Conservation (phyloP, 37 sponge, comb jelly and placozoan genomes). For the Crambe crambe region DNA sequence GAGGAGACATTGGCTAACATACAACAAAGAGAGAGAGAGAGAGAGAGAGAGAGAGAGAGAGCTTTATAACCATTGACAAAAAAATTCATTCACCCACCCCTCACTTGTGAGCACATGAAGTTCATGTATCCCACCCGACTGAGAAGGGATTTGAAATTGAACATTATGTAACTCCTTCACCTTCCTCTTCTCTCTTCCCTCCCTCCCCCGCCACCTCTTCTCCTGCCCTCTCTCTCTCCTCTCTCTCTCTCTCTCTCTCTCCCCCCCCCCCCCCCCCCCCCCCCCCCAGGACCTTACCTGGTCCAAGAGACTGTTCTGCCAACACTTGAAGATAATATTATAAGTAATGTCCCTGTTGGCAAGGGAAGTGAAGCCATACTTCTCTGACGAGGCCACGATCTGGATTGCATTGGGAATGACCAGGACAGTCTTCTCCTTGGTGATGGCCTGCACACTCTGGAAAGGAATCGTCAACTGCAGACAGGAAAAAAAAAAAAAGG, state of each 20-base stretch:
- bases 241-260: no score
- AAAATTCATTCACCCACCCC: neutral
- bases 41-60: no score
- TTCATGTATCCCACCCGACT: no score
- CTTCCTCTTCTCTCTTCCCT: no score
- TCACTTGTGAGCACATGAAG: neutral
- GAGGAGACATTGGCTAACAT: conserved; percentile 45
- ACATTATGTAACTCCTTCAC: no score
- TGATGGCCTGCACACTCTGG: conserved; percentile 68
- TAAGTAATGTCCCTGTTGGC: conserved; percentile 86
- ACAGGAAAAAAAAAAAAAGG: neutral
- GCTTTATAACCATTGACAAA: neutral
- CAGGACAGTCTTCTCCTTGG: conserved; percentile 95
- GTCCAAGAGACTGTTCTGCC: conserved; percentile 81
- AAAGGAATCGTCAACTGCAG: conserved; percentile 88
- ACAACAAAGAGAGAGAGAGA: neutral
- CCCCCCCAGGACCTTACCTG: no score
- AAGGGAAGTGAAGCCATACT: conserved; percentile 94
- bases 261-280: no score
- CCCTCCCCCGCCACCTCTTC: no score
- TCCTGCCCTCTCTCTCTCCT: no score
- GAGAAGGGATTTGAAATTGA: no score
- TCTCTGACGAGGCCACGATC: conserved; percentile 75
- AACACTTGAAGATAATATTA: conserved; percentile 77
- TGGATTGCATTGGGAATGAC: conserved; percentile 96